These are phyloP conservation scores for Ptyas mucosa DNA, from an alignment of 2,113 vertebrate species.

Conservation along the genomic window DNA sequence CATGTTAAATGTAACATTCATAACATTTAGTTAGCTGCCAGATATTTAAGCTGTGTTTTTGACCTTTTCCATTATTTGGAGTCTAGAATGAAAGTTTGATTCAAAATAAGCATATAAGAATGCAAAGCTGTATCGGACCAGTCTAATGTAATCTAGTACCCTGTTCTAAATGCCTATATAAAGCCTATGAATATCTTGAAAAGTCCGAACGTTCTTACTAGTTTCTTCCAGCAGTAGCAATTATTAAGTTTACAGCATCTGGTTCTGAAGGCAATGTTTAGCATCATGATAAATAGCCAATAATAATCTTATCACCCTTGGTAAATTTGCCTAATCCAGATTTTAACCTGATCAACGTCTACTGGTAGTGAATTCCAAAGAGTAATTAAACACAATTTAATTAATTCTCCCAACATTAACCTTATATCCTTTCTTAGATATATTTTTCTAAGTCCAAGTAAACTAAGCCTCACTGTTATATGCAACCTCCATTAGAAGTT, in stretches of 20 bases:
- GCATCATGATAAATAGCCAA: neutral
- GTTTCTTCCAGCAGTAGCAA: neutral
- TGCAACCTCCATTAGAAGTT: neutral
- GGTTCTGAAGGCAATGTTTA: neutral
- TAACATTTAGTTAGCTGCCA: neutral
- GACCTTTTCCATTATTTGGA: neutral
- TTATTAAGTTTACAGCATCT: neutral
- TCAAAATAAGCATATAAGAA: neutral
- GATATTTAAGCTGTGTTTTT: neutral
- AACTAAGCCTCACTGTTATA: neutral
- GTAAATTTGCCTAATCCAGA: neutral
- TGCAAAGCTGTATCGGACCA: neutral
- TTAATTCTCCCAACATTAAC: neutral
- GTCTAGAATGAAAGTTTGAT: neutral
- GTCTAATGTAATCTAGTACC: neutral
- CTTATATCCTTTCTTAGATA: neutral
- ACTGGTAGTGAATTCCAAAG: neutral
- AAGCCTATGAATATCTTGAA: neutral
- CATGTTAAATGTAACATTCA: accelerated
- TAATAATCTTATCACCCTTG: neutral
- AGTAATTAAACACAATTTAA: neutral
- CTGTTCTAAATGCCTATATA: neutral
- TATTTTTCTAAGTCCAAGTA: neutral
- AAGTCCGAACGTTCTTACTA: neutral
- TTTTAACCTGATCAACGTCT: neutral